Base-by-base conservation (phyloP, 2,797 vertebrate species). In the Champsocephalus esox region DNA sequence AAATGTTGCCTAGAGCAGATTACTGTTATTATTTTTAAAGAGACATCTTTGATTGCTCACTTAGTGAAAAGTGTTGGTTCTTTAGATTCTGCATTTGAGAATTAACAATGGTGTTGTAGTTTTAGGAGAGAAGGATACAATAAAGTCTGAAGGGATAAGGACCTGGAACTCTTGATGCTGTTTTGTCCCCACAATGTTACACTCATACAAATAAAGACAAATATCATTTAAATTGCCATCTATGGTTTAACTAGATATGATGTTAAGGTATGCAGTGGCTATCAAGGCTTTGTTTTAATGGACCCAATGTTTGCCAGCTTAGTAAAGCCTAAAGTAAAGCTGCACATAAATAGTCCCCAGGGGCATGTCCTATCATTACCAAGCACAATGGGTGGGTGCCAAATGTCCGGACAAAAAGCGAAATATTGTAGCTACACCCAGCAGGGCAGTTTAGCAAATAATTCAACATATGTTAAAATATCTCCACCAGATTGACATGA, bases 401-500 rank as follows among this genome's bases (percentile, higher is more conserved):
- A 75, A 59, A 59, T n/a, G 13, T 45, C 12, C 11, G n/a, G 13
- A n/a, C 38, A 77, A 72, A 59, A 41, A 34, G n/a, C 24, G 44
- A 73, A 56, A 56, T 21, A 21, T 68, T 58, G 44, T 28, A 28
- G 38, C 43, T 13, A 34, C n/a, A 60, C 34, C 51, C 28, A 58
- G 66, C 43, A 7, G 51, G 21, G 38, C 56, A 34, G 14, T 72
- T 73, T 11, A 58, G 38, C 48, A 43, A 46, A 57, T 63, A 50
- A 55, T 64, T 60, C 59, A 81, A 66, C 11, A 50, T 13, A 38
- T 21, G 41, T 41, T 66, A 13, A 24, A 75, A 77, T 11, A 21
- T 44, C 13, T 41, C 44, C 58, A 62, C 34, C 16, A 12, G 50
- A 70, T 43, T 21, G 51, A 28, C 21, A 12, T 58, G 46, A 55